A percentile compares a stretch with the other conserved stretches of the same genome.
These are phyloP conservation scores for Sebastes oblongus DNA, from an alignment of 2,797 vertebrate species.

Conservation along the genomic window DNA sequence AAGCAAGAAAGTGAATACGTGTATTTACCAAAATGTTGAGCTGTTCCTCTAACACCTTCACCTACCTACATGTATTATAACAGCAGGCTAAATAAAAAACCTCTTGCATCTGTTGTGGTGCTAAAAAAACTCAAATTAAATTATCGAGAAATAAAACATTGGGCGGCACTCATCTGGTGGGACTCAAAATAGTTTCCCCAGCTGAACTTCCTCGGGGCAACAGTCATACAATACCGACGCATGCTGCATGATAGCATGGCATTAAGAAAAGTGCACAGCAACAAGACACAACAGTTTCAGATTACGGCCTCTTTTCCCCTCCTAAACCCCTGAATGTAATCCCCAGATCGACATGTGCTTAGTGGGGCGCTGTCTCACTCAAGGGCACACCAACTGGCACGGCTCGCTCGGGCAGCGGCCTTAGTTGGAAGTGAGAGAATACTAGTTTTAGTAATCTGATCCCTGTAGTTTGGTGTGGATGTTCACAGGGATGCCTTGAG, in stretches of 20 bases:
- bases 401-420: slow-evolving; percentile 60
- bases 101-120: slow-evolving; percentile 27
- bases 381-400: slow-evolving; percentile 81
- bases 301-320: slow-evolving; percentile 78
- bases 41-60: neutral
- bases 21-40: neutral
- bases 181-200: slow-evolving; percentile 71
- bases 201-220: slow-evolving; percentile 70
- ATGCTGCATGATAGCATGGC: slow-evolving; percentile 65
- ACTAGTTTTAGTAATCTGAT: slow-evolving; percentile 72
- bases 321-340: slow-evolving; percentile 79
- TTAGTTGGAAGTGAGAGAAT: slow-evolving; percentile 75
- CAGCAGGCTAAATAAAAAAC: slow-evolving; percentile 25
- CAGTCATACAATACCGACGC: slow-evolving; percentile 71
- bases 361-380: slow-evolving; percentile 75
- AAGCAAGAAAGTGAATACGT: neutral
- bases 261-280: slow-evolving; percentile 78
- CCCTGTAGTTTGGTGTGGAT: slow-evolving; percentile 58
- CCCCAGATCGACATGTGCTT: slow-evolving; percentile 76
- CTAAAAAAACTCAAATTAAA: slow-evolving; percentile 44
- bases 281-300: slow-evolving; percentile 83
- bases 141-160: slow-evolving; percentile 61
- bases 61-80: neutral
- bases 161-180: slow-evolving; percentile 48
- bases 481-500: slow-evolving; percentile 60